Percentiles rank a stretch among this genome's conserved stretches.
Conservation (phyloP, 2,888 invertebrate genomes). For the Myopa tessellatipennis region DNA sequence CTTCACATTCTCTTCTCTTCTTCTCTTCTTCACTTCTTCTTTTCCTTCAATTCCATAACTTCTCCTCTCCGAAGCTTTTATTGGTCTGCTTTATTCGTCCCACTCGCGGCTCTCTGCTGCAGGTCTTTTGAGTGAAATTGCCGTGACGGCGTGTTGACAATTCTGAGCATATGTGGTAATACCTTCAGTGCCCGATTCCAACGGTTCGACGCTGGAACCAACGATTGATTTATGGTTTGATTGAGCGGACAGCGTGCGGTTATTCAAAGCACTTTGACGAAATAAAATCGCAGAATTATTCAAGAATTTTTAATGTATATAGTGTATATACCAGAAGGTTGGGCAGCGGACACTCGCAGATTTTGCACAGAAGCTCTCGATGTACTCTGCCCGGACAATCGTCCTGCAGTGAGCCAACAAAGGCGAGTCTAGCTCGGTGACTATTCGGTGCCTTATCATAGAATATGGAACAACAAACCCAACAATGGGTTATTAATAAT, state of each 20-base stretch:
- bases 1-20: neutral
- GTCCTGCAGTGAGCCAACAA: too few species aligned
- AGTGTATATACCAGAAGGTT: neutral
- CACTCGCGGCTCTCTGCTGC: neutral
- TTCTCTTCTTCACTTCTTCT: too few species aligned
- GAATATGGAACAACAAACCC: too few species aligned
- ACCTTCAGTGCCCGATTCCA: neutral
- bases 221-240: constrained; percentile 21
- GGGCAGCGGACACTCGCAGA: too few species aligned
- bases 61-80: neutral
- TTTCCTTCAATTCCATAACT: too few species aligned
- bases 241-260: constrained; percentile 11
- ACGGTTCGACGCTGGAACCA: too few species aligned
- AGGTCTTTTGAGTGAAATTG: constrained; percentile 6
- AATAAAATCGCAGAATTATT: constrained; percentile 24
- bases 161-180: constrained; percentile 17
- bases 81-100: neutral
- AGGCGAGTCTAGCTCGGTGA: neutral
- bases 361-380: too few species aligned
- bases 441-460: neutral
- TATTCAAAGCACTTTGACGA: neutral
- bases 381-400: too few species aligned
- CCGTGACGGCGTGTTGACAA: constrained; percentile 2
- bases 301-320: constrained; percentile 14
- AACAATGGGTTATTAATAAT: too few species aligned